phyloP scores from a whole-genome alignment of 2,888 invertebrate genomes.

The Patella depressa region DNA sequence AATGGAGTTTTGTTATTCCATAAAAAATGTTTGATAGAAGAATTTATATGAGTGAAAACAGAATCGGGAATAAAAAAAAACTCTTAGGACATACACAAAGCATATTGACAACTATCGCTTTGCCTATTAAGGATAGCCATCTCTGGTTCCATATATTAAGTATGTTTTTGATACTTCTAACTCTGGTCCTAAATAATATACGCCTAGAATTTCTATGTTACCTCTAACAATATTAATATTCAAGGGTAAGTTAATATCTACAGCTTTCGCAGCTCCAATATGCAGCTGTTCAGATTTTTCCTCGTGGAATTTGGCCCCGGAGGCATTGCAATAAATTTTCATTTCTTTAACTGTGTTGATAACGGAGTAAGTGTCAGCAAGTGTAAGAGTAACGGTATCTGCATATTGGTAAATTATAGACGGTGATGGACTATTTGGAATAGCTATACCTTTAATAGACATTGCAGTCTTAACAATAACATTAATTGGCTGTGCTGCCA shows the following conservation, averaged over 20 bases:
- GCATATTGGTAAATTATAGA: not conserved
- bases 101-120: not conserved
- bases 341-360: not conserved
- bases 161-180: not conserved
- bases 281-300: too few relatives aligned
- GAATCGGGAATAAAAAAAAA: not conserved
- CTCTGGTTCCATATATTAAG: constrained; percentile 2
- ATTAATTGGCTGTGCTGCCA: not conserved
- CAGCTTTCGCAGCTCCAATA: not conserved
- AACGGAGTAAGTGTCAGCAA: not conserved
- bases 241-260: not conserved
- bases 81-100: not conserved
- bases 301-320: not conserved
- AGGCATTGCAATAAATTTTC: not conserved
- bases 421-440: not conserved
- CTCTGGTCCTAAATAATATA: not conserved
- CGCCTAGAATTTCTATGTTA: not conserved
- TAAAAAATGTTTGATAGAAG: not conserved
- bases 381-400: not conserved
- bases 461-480: not conserved
- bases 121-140: not conserved
- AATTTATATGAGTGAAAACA: not conserved
- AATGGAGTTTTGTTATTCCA: not conserved
- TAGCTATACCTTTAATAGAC: not conserved
- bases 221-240: not conserved